Evolutionary conservation across 2,888 invertebrate genomes (phyloP), one percentile per base, ranked within the genome.

Genomic region (Anorthoa munda): DNA sequence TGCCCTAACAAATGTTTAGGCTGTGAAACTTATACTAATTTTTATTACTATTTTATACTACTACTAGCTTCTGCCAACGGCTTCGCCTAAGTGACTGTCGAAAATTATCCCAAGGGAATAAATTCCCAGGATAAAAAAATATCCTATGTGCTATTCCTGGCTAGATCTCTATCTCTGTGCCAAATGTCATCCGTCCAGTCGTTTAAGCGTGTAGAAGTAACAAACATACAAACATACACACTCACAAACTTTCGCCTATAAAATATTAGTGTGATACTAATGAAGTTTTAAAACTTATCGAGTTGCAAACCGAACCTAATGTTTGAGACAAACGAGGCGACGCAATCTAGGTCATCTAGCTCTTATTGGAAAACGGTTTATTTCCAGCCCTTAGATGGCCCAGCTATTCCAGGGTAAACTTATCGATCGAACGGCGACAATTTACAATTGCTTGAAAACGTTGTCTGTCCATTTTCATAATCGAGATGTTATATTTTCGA

Each of bases 291-390:
- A 69, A 46, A 55, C 26, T 9, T 46, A 15, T 53, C 3, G 17
- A 26, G 13, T 21, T 66, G 5, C 31, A 26, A 21, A 21, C 2
- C 18, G 18, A 50, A 31, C 4, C 15, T 23, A 31, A 39, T 12
- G n/a, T 48, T 46, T n/a, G 23, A 64, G 23, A 58, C 17, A 31
- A 9, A 39, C 39, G 39, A 39, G 39, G 39, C 39, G 45, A 60
- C 21, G 18, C 18, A 21, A 53, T 46, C 59, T 45, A 51, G 13
- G 15, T 56, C n/a, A 26, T 50, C 21, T 50, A 71, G n/a, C n/a
- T 21, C 17, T 73, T 64, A 73, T 26, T 73, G 18, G 45, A 59
- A 58, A 74, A 51, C 11, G 12, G 58, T 39, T 66, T 51, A 51
- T 46, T 74, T 50, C 56, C 51, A 50, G 45, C 26, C 26, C 58